Percentiles rank a stretch among this genome's conserved stretches.
These are phyloP conservation scores for Leucophenga maculata DNA, from an alignment of 2,888 invertebrate genomes.

Conservation along the genomic window DNA sequence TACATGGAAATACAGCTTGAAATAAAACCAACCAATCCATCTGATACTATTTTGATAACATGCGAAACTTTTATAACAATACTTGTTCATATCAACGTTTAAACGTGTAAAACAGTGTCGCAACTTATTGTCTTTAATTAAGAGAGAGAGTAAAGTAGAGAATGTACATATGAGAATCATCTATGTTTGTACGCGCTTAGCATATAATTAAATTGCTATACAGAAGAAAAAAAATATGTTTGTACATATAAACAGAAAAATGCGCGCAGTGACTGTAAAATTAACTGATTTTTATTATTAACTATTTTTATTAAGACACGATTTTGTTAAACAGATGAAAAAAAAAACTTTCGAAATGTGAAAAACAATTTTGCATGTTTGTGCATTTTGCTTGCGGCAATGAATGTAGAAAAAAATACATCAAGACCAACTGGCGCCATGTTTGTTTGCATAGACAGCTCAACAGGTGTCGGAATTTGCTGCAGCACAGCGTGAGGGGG, in stretches of 20 bases:
- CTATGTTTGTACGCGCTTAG: not conserved
- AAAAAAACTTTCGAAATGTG: constrained; percentile 3
- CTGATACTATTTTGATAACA: no score
- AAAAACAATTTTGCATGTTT: constrained; percentile 13
- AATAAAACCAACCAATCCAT: no score
- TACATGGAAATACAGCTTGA: no score
- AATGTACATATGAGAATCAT: not conserved
- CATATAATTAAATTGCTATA: not conserved
- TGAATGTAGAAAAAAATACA: constrained; percentile 7
- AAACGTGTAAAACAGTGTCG: not conserved
- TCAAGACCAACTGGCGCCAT: constrained; percentile 21
- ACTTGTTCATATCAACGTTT: not conserved
- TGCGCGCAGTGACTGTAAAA: constrained; percentile 20
- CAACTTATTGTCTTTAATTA: not conserved
- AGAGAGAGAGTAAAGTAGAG: not conserved
- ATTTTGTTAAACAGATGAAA: not conserved
- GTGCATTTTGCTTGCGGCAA: not conserved
- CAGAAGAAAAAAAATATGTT: not conserved
- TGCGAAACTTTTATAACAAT: not conserved
- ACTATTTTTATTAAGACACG: not conserved
- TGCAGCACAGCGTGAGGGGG: not conserved
- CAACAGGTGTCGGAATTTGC: constrained; percentile 3
- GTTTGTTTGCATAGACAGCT: constrained; percentile 21
- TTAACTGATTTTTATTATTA: constrained; percentile 5
- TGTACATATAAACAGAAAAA: not conserved